Base-by-base conservation (phyloP, 1,140 invertebrate genomes). In the Mya arenaria region DNA sequence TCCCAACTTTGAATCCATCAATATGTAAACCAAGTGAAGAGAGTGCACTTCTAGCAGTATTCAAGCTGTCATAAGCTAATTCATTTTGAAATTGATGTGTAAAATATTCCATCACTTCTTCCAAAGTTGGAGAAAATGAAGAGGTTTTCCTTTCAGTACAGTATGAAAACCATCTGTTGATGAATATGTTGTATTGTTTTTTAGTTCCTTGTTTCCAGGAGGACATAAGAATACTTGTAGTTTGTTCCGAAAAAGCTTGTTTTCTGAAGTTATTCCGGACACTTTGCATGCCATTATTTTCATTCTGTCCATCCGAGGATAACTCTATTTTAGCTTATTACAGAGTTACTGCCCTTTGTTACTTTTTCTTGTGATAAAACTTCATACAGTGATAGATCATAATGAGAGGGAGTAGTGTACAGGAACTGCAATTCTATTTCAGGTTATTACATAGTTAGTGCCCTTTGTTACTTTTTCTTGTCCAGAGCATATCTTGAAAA, bases 131-230 rank as follows among this genome's bases (percentile, higher is more conserved):
- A 71, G 37, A 13, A 71, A 71, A 4, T 44, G 15, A 6, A 52
- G 5, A 15, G 32, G 39, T 65, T 56, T 39, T 34, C 48, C 25
- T 66, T 75, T 68, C 1, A 63, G 58, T 25, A 77, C 81, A 77
- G 44, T 63, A 83, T 0, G 4, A 34, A 32, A 77, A 44, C 72
- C 72, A 75, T 52, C 65, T 83, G 28, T 41, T 32, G 25, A 77
- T 68, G 39, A 58, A 69, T 28, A 41, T 52, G 4, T 71, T 10
- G 44, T 79, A 83, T 60, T 84, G 83, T 80, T 74, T 80, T 28
- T 81, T 65, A 13, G 77, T 81, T 37, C 63, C 37, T n/a, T 28
- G n/a, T 58, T 52, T 69, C 78, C 77, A 84, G 17, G 77, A 74
- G 30, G 32, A 65, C 62, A 81, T 10, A 23, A 80, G 62, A 65